Evolutionary conservation across 1,140 invertebrate species (phyloP), one percentile per base, ranked within the genome.

Genomic region (Drosophila punjabiensis): DNA sequence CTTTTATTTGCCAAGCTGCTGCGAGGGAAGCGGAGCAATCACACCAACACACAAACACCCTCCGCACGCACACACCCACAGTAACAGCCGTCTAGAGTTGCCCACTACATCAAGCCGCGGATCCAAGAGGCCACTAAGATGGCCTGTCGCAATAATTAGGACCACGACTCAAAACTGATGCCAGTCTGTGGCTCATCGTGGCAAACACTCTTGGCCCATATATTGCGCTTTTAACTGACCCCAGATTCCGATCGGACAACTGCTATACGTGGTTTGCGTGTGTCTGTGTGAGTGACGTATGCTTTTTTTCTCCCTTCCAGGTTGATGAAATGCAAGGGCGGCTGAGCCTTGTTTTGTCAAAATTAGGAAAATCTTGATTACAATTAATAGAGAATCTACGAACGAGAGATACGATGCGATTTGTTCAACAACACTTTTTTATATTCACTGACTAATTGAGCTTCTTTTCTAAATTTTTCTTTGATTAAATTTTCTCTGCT

Each of bases 261-360:
- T 84, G 62, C 74, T 84, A 61, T 81, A 65, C 73, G 48, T 76
- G 68, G 77, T 65, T 47, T 30, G 41, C 14, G 20, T 85, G 61
- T 50, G 78, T 76, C 65, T 85, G 86, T 90, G 66, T 85, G 58
- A 64, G 85, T 90, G 86, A 88, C 85, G 85, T 88, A 85, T 89
- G 85, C 86, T 69, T 89, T 88, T 88, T 85, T 89, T 77, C 53
- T 79, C 43, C 60, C 58, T 78, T 75, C 68, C 61, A 56, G 65
- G 59, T 70, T 81, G 69, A 62, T 77, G 63, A 64, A 81, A 77
- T 76, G 73, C 53, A 55, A 37, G 63, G 59, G 75, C 79, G 70
- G 76, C 52, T 48, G 43, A 33, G 41, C 43, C 60, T 65, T 79
- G 70, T 85, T 89, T 90, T 69, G 16, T 69, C 30, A 0, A 62